Percentiles rank a stretch among this genome's conserved stretches.
Evolutionary conservation across 2,888 invertebrate genomes (phyloP).

Genomic region (Andrena praecox): DNA sequence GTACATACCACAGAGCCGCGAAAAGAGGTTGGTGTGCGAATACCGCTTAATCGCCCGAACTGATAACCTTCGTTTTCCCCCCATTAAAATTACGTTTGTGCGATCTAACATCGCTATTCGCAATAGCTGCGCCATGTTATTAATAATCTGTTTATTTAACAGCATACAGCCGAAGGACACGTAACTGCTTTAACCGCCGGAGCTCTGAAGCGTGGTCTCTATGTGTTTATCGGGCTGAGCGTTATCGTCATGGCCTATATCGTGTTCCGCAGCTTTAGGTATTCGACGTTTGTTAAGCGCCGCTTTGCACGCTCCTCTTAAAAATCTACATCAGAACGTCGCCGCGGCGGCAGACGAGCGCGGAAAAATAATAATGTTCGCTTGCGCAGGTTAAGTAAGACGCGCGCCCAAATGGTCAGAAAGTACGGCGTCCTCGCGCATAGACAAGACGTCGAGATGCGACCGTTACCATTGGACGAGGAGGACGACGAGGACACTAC

Average conservation of each 20-base stretch:
- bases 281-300: constrained; percentile 32
- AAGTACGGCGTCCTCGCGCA: constrained; percentile 85
- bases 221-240: constrained; percentile 82
- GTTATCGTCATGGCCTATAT: constrained; percentile 81
- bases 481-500: constrained; percentile 85
- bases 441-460: constrained; percentile 85
- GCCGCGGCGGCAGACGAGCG: neutral
- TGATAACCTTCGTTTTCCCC: neutral
- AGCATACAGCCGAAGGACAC: constrained; percentile 63
- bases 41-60: neutral
- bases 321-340: neutral
- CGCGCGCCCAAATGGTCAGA: constrained; percentile 83
- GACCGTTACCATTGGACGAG: constrained; percentile 84
- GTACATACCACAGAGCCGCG: constrained; percentile 31
- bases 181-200: constrained; percentile 76
- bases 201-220: constrained; percentile 82
- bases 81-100: neutral
- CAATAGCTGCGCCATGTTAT: constrained; percentile 5
- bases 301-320: too few species aligned
- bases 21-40: constrained; percentile 60
- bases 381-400: constrained; percentile 79
- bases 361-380: constrained; percentile 6
- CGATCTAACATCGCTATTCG: neutral
- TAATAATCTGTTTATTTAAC: constrained; percentile 40
- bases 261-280: constrained; percentile 81